phyloP scores from a whole-genome alignment of 2,888 invertebrate species.

The Notocelia uddmanniana region DNA sequence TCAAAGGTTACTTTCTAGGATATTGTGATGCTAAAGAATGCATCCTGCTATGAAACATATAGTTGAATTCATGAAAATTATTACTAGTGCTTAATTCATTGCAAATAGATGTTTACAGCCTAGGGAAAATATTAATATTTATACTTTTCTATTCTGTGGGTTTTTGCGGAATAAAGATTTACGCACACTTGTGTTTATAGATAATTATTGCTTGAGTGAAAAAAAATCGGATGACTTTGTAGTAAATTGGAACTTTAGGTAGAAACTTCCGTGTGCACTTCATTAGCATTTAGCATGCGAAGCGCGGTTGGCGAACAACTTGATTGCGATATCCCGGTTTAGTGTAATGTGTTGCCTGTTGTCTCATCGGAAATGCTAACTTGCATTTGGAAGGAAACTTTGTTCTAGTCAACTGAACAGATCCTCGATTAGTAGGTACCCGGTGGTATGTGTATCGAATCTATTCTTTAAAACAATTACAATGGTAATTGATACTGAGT shows the following conservation, averaged over 20 bases:
- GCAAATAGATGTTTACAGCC: too few relatives aligned
- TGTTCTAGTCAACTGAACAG: slow-evolving; percentile 8
- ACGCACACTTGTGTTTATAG: not conserved
- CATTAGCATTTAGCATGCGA: slow-evolving; percentile 62
- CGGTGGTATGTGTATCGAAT: not conserved
- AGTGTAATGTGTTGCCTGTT: slow-evolving; percentile 53
- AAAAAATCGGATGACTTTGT: not conserved
- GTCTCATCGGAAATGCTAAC: slow-evolving; percentile 50
- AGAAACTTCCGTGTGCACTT: slow-evolving; percentile 55
- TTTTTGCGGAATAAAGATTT: not conserved
- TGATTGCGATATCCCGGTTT: slow-evolving; percentile 59
- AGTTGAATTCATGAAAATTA: not conserved
- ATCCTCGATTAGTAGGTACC: slow-evolving; percentile 1
- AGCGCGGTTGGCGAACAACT: slow-evolving; percentile 49
- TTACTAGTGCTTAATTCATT: not conserved
- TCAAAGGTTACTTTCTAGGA: slow-evolving; percentile 11
- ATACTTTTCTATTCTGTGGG: not conserved
- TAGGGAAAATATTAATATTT: not conserved
- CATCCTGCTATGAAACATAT: not conserved
- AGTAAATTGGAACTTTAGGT: slow-evolving; percentile 42
- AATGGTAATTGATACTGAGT: not conserved
- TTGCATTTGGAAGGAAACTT: slow-evolving; percentile 35
- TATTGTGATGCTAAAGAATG: not conserved
- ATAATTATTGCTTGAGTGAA: not conserved
- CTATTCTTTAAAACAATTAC: not conserved